Evolutionary conservation across 2,888 invertebrate genomes (phyloP).

Genomic region (Protophormia terraenovae): DNA sequence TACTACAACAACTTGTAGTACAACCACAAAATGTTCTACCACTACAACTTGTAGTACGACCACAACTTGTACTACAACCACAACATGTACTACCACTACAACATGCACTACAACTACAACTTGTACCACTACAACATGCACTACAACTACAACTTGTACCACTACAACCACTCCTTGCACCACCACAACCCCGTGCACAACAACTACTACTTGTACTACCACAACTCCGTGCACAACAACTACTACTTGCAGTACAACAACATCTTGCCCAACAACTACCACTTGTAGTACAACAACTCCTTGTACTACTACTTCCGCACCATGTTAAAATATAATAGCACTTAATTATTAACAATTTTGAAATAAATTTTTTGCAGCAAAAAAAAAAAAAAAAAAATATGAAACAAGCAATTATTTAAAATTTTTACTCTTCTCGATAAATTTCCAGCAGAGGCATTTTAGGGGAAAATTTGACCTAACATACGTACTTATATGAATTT

Average conservation of each 20-base stretch:
- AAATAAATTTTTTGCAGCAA: no score
- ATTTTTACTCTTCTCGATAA: no score
- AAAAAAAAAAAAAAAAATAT: no score
- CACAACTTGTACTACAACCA: conserved; percentile 1
- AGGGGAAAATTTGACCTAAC: no score
- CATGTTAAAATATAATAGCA: background rate
- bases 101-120: background rate
- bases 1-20: background rate
- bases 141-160: background rate
- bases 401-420: no score
- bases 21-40: background rate
- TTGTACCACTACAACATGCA: background rate
- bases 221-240: background rate
- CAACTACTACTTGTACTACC: background rate
- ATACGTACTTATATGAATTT: no score
- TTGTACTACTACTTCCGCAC: background rate
- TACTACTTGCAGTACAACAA: background rate
- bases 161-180: background rate
- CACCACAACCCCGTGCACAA: background rate
- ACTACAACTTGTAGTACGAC: conserved; percentile 1
- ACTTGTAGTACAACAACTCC: background rate
- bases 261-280: background rate
- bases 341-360: no score
- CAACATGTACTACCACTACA: conserved; percentile 5
- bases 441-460: no score